Evolutionary conservation across 2,888 invertebrate genomes (phyloP), one percentile per base, ranked within the genome.

Genomic region (Gandaritis pyraliata): DNA sequence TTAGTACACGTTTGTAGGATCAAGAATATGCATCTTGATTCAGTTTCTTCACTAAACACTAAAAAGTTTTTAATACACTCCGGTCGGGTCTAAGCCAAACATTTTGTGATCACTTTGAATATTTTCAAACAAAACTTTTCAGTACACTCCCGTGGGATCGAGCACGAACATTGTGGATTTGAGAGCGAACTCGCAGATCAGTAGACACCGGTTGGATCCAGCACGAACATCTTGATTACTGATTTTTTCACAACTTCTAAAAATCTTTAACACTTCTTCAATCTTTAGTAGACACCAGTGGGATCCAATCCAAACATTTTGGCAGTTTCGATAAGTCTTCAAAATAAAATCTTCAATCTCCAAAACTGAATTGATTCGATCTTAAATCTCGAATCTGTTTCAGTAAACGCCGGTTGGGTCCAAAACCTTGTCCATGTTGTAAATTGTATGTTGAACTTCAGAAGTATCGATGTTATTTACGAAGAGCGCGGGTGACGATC

Each of bases 341-440:
- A 33, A 33, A 33, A 33, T 0, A 33, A 47, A 23, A 30, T 50
- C 49, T 33, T 13, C 45, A 71, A 70, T 70, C 61, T 70, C 66
- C 66, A 57, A 72, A 71, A 59, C 58, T 62, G 60, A 12, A n/a
- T 38, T 36, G 61, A 69, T 66, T 66, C 60, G 65, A 52, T 50
- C 8, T 59, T 48, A 47, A 63, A 62, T 58, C 55, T 54, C 68
- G 64, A 64, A 65, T 66, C 46, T 54, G 72, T 71, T 79, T 83
- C 78, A 89, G 73, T 92, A 92, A 76, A 92, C 90, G 79, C 91
- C 91, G 70, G 92, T 92, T 61, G 92, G 92, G 73, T 92, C 92
- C 81, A 92, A 80, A 83, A 88, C 86, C 73, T 90, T 89, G 71
- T 85, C 88, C 91, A 91, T 91, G 68, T 74, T 81, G 80, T 15